A percentile compares a stretch with the other conserved stretches of the same genome.
Conservation (phyloP, 2,113 vertebrate genomes). For the Cyanoderma ruficeps region DNA sequence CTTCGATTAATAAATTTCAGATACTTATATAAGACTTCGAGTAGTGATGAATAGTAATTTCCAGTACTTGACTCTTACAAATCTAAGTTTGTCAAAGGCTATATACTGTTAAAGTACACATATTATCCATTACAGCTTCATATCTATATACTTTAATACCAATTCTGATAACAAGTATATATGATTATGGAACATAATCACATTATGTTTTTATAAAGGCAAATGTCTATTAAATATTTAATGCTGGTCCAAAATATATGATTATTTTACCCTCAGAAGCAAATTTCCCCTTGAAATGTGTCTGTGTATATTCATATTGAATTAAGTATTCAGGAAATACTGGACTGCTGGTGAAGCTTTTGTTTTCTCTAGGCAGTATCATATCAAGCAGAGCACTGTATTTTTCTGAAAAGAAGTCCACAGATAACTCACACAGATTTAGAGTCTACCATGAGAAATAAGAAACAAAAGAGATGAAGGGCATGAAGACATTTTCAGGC, state of each 20-base stretch:
- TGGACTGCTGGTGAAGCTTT: not conserved
- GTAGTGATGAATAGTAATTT: not conserved
- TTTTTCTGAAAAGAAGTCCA: not conserved
- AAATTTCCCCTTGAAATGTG: not conserved
- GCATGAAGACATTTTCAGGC: not conserved
- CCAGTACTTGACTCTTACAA: not conserved
- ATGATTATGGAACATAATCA: not conserved
- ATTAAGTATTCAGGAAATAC: not conserved
- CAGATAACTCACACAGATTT: not conserved
- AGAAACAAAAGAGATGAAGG: not conserved
- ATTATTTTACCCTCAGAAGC: not conserved
- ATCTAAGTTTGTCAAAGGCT: not conserved
- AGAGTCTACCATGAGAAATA: not conserved
- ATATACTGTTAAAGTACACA: not conserved
- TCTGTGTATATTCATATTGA: not conserved
- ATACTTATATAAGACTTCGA: not conserved
- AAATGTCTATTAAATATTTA: not conserved
- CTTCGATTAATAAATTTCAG: not conserved
- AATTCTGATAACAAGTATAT: not conserved
- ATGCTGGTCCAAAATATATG: not conserved
- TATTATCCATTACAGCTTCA: not conserved
- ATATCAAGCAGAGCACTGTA: not conserved
- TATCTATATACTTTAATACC: not conserved
- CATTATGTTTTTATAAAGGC: not conserved
- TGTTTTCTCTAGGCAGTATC: not conserved